phyloP scores from a whole-genome alignment of 1,140 invertebrate species.

The Drosophila erecta region DNA sequence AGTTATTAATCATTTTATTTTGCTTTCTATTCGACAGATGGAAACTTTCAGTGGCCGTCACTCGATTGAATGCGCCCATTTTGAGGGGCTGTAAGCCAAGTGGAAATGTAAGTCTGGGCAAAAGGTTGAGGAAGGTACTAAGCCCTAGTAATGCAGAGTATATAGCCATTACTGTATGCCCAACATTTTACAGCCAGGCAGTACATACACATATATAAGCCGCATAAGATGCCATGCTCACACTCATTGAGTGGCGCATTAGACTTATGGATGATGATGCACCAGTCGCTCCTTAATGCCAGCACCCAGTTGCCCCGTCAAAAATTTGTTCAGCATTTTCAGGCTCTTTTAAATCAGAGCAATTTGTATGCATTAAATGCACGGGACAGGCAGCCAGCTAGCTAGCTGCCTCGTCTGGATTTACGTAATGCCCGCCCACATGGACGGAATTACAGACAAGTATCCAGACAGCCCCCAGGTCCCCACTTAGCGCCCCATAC shows the following conservation, averaged over 20 bases:
- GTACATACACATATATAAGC: constrained; percentile 31
- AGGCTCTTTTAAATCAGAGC: constrained; percentile 64
- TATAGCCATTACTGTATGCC: constrained; percentile 11
- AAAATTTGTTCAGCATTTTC: constrained; percentile 63
- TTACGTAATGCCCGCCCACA: constrained; percentile 72
- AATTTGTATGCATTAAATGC: constrained; percentile 82
- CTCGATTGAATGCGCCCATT: constrained; percentile 11
- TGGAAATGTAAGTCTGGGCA: constrained; percentile 3
- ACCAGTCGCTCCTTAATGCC: constrained; percentile 43
- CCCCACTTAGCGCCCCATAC: constrained; percentile 1
- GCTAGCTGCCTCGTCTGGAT: constrained; percentile 50
- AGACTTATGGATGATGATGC: constrained; percentile 40
- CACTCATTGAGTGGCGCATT: constrained; percentile 43
- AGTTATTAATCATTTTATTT: constrained; percentile 48
- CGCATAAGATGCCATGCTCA: constrained; percentile 25
- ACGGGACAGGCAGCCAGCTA: constrained; percentile 39
- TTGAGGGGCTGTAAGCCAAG: not conserved
- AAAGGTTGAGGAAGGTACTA: not conserved
- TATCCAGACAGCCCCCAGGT: constrained; percentile 12
- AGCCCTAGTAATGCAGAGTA: constrained; percentile 18
- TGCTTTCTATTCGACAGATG: constrained; percentile 6
- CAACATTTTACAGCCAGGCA: constrained; percentile 27
- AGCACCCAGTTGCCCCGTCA: constrained; percentile 36
- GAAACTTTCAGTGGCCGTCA: constrained; percentile 12
- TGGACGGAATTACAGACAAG: constrained; percentile 23